Percentiles rank a stretch among this genome's conserved stretches.
These are phyloP conservation scores for Squalus acanthias DNA, from an alignment of 2,797 vertebrate species.

Conservation along the genomic window DNA sequence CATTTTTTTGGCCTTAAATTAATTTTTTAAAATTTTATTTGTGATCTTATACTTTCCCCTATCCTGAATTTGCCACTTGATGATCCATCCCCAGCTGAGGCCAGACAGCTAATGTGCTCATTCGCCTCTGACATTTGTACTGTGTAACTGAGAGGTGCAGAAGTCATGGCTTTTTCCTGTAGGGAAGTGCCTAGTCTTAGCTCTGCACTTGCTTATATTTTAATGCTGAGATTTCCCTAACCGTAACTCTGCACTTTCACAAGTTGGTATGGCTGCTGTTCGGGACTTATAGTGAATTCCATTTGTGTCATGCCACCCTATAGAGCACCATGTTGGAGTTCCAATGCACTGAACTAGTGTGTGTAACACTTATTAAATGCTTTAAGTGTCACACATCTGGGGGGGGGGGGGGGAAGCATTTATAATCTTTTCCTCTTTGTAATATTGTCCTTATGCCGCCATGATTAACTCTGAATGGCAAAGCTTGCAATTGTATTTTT, in stretches of 20 bases:
- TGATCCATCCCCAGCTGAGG: neutral
- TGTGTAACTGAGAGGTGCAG: neutral
- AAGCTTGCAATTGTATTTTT: constrained; percentile 30
- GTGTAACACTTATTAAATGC: neutral
- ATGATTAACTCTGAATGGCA: neutral
- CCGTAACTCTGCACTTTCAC: neutral
- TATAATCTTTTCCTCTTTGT: neutral
- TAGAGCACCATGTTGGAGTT: neutral
- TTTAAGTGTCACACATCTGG: neutral
- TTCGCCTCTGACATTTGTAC: neutral
- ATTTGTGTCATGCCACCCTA: neutral
- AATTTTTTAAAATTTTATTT: neutral
- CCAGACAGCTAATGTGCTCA: neutral
- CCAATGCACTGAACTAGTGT: neutral
- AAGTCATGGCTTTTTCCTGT: neutral
- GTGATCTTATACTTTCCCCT: neutral
- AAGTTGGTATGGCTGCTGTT: neutral
- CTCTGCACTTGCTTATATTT: neutral
- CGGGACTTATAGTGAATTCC: neutral
- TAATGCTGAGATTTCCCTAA: neutral
- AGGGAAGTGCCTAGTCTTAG: neutral
- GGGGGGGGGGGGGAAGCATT: neutral
- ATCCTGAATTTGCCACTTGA: neutral
- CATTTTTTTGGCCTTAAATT: neutral
- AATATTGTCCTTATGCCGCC: neutral